Evolutionary conservation across 2,888 invertebrate genomes (phyloP), one percentile per base, ranked within the genome.

Genomic region (Sipha maydis): DNA sequence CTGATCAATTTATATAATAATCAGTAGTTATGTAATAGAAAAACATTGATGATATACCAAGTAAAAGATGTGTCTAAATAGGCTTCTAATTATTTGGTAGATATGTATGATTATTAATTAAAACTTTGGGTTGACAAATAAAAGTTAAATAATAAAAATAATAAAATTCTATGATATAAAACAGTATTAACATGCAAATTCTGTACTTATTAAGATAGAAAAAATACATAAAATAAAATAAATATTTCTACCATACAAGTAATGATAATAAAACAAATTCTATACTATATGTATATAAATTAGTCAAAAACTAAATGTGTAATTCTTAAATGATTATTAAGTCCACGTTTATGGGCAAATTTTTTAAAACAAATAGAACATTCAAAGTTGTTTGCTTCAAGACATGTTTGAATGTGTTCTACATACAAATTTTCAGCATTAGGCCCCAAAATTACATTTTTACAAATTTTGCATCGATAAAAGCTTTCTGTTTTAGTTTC

Each of bases 331-430:
- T 89, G 89, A 69, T 78, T 89, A 34, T 31, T 80, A n/a, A 83
- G 83, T 9, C 84, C 78, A 3, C 77, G 75, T 56, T 77, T 84
- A 31, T 84, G 56, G 5, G 54, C 34, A 69, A 89, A 89, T 54
- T 56, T 78, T 77, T 89, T 89, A 41, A 71, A 83, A 69, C 83
- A 89, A 28, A 89, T 89, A 7, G 84, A 38, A 71, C 89, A 84
- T 69, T 89, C 78, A 61, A 83, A 89, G 14, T 14, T 79, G 28
- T 80, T 71, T 19, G 48, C 19, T 1, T 80, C 17, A 31, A 77
- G 17, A 78, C 85, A 85, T n/a, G 31, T 48, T 21, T 25, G 19
- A 1, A n/a, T n/a, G n/a, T 85, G 85, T 34, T 34, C 48, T 11
- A 25, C 48, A 34, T 78, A 78, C 34, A 69, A 2, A 69, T 54